These are phyloP conservation scores for Rhinopithecus roxellana DNA, from an alignment of 2,113 vertebrate species.

Conservation along the genomic window DNA sequence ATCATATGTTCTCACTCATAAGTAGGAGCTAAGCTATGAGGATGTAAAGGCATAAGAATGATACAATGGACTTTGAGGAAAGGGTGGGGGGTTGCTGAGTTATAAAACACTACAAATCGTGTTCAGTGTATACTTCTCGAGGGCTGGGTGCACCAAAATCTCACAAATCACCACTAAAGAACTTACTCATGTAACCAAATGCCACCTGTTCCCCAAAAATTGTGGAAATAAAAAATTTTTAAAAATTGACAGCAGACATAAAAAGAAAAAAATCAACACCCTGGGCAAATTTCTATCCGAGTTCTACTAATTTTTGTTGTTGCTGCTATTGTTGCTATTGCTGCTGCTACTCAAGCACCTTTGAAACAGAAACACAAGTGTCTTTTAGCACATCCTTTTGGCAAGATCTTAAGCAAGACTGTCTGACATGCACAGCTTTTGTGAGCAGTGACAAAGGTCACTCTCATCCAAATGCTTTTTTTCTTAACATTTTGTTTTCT, in stretches of 20 bases:
- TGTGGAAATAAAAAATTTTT: too few species aligned
- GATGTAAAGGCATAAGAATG: too few species aligned
- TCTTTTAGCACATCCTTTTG: background rate
- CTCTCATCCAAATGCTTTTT: background rate
- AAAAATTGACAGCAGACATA: background rate
- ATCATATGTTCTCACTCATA: too few species aligned
- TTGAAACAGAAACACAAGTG: background rate
- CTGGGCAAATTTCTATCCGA: background rate
- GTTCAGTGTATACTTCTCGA: too few species aligned
- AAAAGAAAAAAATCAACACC: background rate
- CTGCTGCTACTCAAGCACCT: background rate
- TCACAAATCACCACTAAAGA: too few species aligned
- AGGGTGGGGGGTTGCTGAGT: too few species aligned
- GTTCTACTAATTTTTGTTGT: background rate
- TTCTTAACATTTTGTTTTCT: background rate
- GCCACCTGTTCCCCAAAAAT: too few species aligned
- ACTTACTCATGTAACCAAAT: too few species aligned
- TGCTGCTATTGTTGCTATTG: background rate
- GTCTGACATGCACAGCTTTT: background rate
- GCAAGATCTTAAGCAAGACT: background rate
- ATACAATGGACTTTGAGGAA: too few species aligned
- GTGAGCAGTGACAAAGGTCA: background rate
- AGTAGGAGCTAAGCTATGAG: too few species aligned
- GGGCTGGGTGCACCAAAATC: too few species aligned
- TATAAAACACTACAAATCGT: too few species aligned